phyloP scores from a whole-genome alignment of 2,113 vertebrate genomes.

The Mesoclemmys tuberculata region DNA sequence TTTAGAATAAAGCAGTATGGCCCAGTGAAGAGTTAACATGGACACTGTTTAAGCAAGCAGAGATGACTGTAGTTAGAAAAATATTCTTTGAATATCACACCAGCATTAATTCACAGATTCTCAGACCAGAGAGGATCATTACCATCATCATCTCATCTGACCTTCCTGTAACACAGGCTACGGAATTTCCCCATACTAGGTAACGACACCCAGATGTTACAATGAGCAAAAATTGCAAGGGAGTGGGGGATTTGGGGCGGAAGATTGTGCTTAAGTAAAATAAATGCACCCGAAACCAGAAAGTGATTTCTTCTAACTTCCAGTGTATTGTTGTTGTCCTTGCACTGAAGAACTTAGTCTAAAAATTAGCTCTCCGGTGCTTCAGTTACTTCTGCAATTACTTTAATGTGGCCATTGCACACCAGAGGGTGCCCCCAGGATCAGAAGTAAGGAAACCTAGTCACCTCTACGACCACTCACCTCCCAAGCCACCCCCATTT shows the following conservation, averaged over 20 bases:
- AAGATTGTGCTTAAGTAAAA: neutral
- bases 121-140: neutral
- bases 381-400: neutral
- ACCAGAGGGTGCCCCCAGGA: neutral
- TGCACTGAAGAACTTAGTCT: neutral
- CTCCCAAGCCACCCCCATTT: neutral
- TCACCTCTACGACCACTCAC: neutral
- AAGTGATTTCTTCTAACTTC: neutral
- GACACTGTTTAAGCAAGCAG: neutral
- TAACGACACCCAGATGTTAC: neutral
- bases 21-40: neutral
- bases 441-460: neutral
- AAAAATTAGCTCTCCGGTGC: neutral
- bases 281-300: neutral
- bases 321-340: neutral
- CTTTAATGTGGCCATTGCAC: neutral
- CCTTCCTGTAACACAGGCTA: neutral
- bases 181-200: neutral
- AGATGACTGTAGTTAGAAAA: neutral
- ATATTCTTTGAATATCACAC: neutral
- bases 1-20: neutral
- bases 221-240: neutral
- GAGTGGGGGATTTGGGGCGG: neutral
- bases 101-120: neutral
- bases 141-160: neutral